Conservation (phyloP, 2,888 invertebrate genomes). For the Lapara coniferarum region DNA sequence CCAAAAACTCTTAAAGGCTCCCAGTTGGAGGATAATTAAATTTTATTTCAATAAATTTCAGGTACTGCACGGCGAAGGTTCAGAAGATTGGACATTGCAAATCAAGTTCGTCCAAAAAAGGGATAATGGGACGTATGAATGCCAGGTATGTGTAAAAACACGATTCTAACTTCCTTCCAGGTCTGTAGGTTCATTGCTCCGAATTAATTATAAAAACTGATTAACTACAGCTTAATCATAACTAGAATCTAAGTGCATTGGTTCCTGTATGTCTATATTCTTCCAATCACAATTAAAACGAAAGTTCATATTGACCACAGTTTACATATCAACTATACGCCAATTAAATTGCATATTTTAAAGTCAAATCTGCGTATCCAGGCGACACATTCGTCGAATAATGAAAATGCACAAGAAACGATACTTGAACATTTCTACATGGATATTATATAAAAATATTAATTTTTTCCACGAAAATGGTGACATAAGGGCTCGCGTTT, state of each 20-base stretch:
- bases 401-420: background rate
- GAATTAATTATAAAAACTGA: too few relatives aligned
- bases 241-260: too few relatives aligned
- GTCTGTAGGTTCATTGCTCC: too few relatives aligned
- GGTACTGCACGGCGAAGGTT: conserved; percentile 93
- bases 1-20: background rate
- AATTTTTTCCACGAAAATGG: conserved; percentile 10
- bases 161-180: too few relatives aligned
- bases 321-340: background rate
- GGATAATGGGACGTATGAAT: conserved; percentile 97
- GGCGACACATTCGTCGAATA: too few relatives aligned
- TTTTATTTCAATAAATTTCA: conserved; percentile 43
- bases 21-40: background rate
- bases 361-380: too few relatives aligned
- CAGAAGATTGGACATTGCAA: conserved; percentile 97
- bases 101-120: conserved; percentile 97
- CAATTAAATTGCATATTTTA: too few relatives aligned
- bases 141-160: conserved; percentile 87
- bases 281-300: too few relatives aligned
- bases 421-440: background rate
- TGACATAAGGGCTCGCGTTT: background rate
- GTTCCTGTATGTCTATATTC: too few relatives aligned
- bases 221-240: too few relatives aligned
- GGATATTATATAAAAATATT: background rate
- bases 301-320: background rate